Evolutionary conservation across 2,888 invertebrate species (phyloP), one percentile per base, ranked within the genome.

Genomic region (Anarsia innoxiella): DNA sequence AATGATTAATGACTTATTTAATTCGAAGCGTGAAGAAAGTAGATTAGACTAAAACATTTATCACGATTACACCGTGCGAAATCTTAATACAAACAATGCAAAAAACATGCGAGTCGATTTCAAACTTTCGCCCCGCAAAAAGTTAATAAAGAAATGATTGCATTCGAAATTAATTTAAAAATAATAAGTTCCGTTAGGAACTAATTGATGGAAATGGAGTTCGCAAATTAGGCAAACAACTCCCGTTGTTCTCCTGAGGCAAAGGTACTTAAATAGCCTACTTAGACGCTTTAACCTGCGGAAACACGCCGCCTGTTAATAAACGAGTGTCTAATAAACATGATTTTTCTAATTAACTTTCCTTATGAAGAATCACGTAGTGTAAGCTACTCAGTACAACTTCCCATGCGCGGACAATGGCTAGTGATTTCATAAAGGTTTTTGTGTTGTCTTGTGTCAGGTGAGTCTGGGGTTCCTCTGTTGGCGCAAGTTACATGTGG

Each of bases 1-100:
- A 37, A 45, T 60, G 60, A 63, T 59, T 48, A 60, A 68, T 65
- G 59, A 56, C 59, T 61, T 59, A 59, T 59, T 64, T 59, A 58
- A 63, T 59, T 62, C 51, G 40, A 53, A 53, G 48, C 50, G 46
- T 45, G 53, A 61, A 53, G 67, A 65, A 63, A 56, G 65, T 59
- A 53, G 53, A 59, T 56, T 47, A 50, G 46, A 40, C 47, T 46
- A 48, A 45, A 45, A 47, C 41, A 50, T 58, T 56, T 53, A 54
- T 52, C 49, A 51, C 50, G 48, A 51, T 46, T 41, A 45, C 42
- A 47, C 41, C 65, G 67, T 68, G 68, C 64, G 65, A 69, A 71
- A 57, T 49, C 46, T 45, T 46, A 51, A 43, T 37, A 43, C 41
- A 55, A 53, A 68, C 63, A 66, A 62, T 63, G 53, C 46, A 49